Evolutionary conservation across 2,797 vertebrate species (phyloP).

Genomic region (Rhinogobio ventralis): DNA sequence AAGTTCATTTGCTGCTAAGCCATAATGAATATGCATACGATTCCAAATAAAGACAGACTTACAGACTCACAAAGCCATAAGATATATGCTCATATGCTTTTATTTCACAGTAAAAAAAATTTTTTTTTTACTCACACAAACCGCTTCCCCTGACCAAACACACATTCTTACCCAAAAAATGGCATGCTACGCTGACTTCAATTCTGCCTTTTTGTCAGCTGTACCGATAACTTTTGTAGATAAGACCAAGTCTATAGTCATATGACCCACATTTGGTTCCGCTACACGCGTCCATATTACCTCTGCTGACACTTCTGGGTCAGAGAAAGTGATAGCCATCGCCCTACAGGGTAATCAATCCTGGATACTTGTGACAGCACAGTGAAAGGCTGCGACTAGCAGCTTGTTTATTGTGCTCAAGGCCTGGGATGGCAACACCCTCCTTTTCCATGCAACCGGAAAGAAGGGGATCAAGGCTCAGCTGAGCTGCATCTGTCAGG

Average conservation of each 20-base stretch:
- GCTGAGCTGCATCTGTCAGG: constrained; percentile 67
- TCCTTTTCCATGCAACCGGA: constrained; percentile 37
- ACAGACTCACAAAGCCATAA: not conserved
- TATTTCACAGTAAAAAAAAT: constrained; percentile 28
- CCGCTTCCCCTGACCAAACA: constrained; percentile 44
- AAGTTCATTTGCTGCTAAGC: not conserved
- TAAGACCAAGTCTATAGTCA: constrained; percentile 37
- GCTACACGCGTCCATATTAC: constrained; percentile 58
- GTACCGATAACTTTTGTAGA: constrained; percentile 68
- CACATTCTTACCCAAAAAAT: constrained; percentile 60
- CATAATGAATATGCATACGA: not conserved
- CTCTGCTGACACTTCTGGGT: constrained; percentile 77
- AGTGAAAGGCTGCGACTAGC: constrained; percentile 42
- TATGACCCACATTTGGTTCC: constrained; percentile 35
- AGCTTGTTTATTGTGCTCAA: constrained; percentile 56
- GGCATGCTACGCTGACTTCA: constrained; percentile 67
- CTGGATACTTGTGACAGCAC: constrained; percentile 55
- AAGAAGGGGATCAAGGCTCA: constrained; percentile 46
- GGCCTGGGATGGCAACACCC: constrained; percentile 47
- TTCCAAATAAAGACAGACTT: not conserved
- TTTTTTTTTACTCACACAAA: constrained; percentile 51
- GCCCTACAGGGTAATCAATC: constrained; percentile 68
- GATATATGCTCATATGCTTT: not conserved
- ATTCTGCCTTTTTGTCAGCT: constrained; percentile 68
- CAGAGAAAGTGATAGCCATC: constrained; percentile 71